These are phyloP conservation scores for Neomorphus geoffroyi DNA, from an alignment of 2,797 vertebrate species.

Conservation along the genomic window DNA sequence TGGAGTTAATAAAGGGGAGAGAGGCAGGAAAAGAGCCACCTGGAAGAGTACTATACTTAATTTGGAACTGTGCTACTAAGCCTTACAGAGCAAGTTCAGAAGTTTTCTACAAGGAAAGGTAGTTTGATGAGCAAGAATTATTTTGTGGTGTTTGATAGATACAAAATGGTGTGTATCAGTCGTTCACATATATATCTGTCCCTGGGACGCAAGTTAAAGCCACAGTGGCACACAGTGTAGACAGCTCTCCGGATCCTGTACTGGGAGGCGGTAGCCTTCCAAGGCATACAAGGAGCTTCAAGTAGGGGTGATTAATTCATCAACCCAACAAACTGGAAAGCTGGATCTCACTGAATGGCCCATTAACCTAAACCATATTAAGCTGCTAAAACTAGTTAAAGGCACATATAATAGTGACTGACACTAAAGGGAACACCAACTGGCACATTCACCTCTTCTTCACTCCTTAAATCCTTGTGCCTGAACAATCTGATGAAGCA, in stretches of 20 bases:
- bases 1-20: neutral
- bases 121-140: neutral
- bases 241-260: neutral
- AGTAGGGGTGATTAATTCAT: slow-evolving; percentile 33
- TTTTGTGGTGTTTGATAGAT: neutral
- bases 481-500: neutral
- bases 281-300: neutral
- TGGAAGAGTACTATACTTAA: neutral
- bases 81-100: neutral
- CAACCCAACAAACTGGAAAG: slow-evolving; percentile 35
- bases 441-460: neutral
- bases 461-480: neutral
- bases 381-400: slow-evolving; percentile 42
- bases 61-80: neutral
- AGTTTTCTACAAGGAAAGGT: neutral
- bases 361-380: slow-evolving; percentile 54
- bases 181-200: neutral
- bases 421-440: slow-evolving; percentile 26
- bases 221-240: neutral
- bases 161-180: neutral
- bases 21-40: neutral
- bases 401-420: slow-evolving; percentile 17
- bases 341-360: slow-evolving; percentile 39
- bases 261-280: neutral
- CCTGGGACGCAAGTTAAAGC: neutral